phyloP scores from a whole-genome alignment of 2,113 vertebrate species.

The Cromileptes altivelis region DNA sequence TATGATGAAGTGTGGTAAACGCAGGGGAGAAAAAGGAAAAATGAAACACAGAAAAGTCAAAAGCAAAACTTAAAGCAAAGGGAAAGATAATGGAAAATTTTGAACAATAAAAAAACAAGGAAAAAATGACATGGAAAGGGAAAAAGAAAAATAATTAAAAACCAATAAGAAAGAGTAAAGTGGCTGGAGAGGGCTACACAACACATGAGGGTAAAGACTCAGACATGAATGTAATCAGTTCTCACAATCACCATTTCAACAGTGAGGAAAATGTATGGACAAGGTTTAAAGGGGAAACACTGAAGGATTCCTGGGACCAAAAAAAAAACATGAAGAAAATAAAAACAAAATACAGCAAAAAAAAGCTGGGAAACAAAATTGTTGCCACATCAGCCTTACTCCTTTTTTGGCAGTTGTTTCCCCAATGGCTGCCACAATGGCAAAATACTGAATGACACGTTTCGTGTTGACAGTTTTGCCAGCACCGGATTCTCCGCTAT shows the following conservation, averaged over 20 bases:
- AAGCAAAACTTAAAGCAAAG: slow-evolving; percentile 65
- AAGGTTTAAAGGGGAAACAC: slow-evolving; percentile 61
- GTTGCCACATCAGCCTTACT: slow-evolving; percentile 83
- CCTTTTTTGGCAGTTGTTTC: slow-evolving; percentile 90
- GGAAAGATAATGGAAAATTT: slow-evolving; percentile 51
- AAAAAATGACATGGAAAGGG: slow-evolving; percentile 26
- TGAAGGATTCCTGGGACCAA: slow-evolving; percentile 62
- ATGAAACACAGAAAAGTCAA: slow-evolving; percentile 60
- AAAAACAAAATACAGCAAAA: slow-evolving; percentile 61
- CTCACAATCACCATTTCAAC: slow-evolving; percentile 62
- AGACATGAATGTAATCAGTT: slow-evolving; percentile 63
- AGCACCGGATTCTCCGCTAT: slow-evolving; percentile 97
- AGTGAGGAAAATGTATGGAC: slow-evolving; percentile 64
- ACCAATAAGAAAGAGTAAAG: slow-evolving; percentile 64
- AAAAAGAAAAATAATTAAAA: slow-evolving; percentile 48
- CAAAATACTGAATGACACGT: slow-evolving; percentile 99
- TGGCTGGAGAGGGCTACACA: slow-evolving; percentile 58
- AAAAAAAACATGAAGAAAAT: slow-evolving; percentile 46
- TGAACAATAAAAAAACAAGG: background rate
- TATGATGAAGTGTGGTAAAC: slow-evolving; percentile 56
- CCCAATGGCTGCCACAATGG: slow-evolving; percentile 96
- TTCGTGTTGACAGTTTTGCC: slow-evolving; percentile 99
- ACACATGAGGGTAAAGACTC: slow-evolving; percentile 64
- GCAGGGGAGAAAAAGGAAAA: slow-evolving; percentile 56
- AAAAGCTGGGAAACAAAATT: slow-evolving; percentile 64